Conservation (phyloP, 2,888 invertebrate species). For the Eupithecia subfuscata region DNA sequence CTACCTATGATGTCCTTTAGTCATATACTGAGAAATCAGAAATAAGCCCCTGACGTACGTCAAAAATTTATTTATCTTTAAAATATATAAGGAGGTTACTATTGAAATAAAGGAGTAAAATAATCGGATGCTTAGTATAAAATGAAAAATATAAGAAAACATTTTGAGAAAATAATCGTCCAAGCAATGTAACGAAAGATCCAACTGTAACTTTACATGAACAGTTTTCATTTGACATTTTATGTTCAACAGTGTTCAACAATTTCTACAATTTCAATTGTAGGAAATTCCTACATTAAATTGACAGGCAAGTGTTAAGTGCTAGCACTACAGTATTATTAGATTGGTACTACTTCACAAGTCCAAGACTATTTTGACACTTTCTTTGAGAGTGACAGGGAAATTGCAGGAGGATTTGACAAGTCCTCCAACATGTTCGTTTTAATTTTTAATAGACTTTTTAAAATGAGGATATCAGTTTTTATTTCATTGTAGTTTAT, state of each 20-base stretch:
- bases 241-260: too few relatives aligned
- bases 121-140: background rate
- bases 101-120: background rate
- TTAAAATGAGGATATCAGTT: background rate
- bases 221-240: constrained; percentile 2
- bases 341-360: constrained; percentile 4
- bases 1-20: too few relatives aligned
- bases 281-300: background rate
- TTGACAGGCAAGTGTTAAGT: constrained; percentile 21
- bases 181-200: background rate
- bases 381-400: constrained; percentile 5
- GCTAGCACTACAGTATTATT: constrained; percentile 4
- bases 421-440: background rate
- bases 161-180: background rate
- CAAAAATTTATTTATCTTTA: too few relatives aligned
- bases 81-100: background rate
- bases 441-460: background rate
- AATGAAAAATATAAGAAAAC: background rate
- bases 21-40: too few relatives aligned
- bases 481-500: background rate
- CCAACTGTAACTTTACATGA: background rate
- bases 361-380: constrained; percentile 27
- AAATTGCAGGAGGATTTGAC: background rate
- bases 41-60: too few relatives aligned
- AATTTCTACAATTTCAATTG: constrained; percentile 11